A percentile compares a stretch with the other conserved stretches of the same genome.
Conservation (phyloP, 1,140 invertebrate genomes). For the Notospermus geniculatus region DNA sequence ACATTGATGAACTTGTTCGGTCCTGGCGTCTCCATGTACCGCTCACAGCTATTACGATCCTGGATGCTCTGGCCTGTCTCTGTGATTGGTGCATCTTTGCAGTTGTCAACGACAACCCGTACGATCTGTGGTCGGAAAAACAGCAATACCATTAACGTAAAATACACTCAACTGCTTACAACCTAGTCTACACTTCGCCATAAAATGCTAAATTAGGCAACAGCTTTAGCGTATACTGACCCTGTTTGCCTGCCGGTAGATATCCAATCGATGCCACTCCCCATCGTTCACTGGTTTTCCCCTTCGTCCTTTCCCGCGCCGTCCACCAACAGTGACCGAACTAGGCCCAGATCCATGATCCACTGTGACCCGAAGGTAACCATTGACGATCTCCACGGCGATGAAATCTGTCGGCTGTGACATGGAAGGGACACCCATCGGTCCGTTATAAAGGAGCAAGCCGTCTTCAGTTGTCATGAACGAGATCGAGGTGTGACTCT, state of each 20-base stretch:
- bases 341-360: slow-evolving; percentile 94
- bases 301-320: slow-evolving; percentile 27
- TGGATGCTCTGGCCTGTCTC: slow-evolving; percentile 63
- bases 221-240: too few species aligned
- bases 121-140: slow-evolving; percentile 29
- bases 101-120: slow-evolving; percentile 84
- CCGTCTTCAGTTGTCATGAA: slow-evolving; percentile 86
- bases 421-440: slow-evolving; percentile 65
- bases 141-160: background rate
- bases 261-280: slow-evolving; percentile 92
- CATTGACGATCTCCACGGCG: slow-evolving; percentile 85
- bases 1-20: slow-evolving; percentile 97
- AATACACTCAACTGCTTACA: too few species aligned
- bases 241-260: slow-evolving; percentile 88
- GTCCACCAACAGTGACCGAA: slow-evolving; percentile 76
- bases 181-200: too few species aligned
- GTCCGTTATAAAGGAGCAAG: slow-evolving; percentile 93
- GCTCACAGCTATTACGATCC: slow-evolving; percentile 85
- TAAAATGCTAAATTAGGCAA: too few species aligned
- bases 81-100: slow-evolving; percentile 79
- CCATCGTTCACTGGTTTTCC: slow-evolving; percentile 85
- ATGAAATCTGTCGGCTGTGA: slow-evolving; percentile 74
- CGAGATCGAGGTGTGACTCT: slow-evolving; percentile 89
- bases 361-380: slow-evolving; percentile 83
- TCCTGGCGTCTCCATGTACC: slow-evolving; percentile 80